phyloP scores from a whole-genome alignment of 2,888 invertebrate genomes.

The Eupithecia inturbata region DNA sequence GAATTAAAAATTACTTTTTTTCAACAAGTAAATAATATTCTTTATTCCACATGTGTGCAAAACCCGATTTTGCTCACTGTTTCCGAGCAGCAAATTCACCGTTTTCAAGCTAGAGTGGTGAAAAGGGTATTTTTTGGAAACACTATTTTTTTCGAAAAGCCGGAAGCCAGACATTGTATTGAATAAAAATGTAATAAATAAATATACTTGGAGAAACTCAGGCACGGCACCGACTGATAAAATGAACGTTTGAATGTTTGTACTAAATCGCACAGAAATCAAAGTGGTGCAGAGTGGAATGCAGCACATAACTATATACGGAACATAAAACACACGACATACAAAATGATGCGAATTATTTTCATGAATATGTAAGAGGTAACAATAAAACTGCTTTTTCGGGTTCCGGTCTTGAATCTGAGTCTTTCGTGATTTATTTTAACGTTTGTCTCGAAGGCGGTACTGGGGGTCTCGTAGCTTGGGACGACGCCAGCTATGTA shows the following conservation, averaged over 20 bases:
- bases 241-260: neutral
- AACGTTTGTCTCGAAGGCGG: neutral
- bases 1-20: no score
- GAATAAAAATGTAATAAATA: neutral
- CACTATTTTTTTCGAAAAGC: neutral
- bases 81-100: no score
- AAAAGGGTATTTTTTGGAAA: neutral
- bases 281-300: no score
- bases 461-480: no score
- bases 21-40: no score
- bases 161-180: neutral
- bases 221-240: neutral
- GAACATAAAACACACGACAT: neutral
- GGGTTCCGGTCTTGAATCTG: neutral
- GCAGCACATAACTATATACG: neutral
- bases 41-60: no score
- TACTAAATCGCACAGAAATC: neutral
- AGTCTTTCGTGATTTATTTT: neutral
- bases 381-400: neutral
- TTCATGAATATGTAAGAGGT: slow-evolving; percentile 1
- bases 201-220: neutral
- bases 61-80: no score
- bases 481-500: no score
- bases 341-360: slow-evolving; percentile 1
- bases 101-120: no score